phyloP scores from a whole-genome alignment of 2,113 vertebrate species.

The Tretioscincus oriximinensis region DNA sequence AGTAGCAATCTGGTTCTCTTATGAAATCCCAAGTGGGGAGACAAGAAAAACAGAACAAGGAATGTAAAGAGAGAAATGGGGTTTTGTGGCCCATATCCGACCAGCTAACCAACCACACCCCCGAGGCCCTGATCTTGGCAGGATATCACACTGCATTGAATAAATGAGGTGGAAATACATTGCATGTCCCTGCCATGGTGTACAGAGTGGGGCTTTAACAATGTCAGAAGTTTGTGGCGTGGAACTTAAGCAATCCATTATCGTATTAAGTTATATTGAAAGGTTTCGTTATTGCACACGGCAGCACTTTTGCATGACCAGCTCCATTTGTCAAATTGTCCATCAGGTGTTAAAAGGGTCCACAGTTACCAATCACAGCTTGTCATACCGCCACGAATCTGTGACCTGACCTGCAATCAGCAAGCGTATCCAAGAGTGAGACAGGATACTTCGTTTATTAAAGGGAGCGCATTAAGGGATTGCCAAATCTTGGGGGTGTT shows the following conservation, averaged over 20 bases:
- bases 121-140: too few species aligned
- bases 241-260: background rate
- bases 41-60: too few species aligned
- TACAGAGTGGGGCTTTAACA: background rate
- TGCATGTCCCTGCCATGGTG: too few species aligned
- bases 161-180: background rate
- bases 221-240: background rate
- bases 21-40: too few species aligned
- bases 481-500: conserved; percentile 27
- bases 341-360: conserved; percentile 23
- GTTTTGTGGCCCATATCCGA: too few species aligned
- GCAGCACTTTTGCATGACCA: background rate
- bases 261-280: conserved; percentile 2
- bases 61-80: too few species aligned
- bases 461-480: conserved; percentile 10
- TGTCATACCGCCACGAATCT: background rate
- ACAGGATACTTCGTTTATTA: conserved; percentile 32
- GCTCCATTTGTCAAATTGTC: background rate
- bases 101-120: too few species aligned
- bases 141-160: too few species aligned
- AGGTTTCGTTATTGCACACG: background rate
- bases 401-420: conserved; percentile 16
- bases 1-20: too few species aligned
- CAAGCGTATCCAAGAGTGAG: conserved; percentile 8
- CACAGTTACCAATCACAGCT: conserved; percentile 17